A percentile compares a stretch with the other conserved stretches of the same genome.
phyloP scores from a whole-genome alignment of 2,888 invertebrate species.

The Liodrosophila aerea region DNA sequence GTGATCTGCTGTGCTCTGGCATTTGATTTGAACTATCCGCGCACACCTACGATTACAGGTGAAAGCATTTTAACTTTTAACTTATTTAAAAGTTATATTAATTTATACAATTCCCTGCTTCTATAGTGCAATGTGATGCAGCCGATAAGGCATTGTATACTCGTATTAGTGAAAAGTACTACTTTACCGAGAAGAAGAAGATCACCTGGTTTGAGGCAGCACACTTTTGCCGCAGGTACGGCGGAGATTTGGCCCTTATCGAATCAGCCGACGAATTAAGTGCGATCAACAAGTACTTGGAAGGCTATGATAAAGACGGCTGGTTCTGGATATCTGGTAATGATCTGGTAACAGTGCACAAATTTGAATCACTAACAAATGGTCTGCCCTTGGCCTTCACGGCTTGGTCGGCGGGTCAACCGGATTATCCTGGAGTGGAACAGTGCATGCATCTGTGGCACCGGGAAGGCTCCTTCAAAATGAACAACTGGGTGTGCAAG shows the following conservation, averaged over 20 bases:
- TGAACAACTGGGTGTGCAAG: slow-evolving; percentile 23
- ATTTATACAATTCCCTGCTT: no score
- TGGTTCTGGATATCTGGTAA: slow-evolving; percentile 36
- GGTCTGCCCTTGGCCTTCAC: slow-evolving; percentile 17
- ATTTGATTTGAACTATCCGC: neutral
- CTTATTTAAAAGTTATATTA: no score
- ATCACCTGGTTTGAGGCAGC: slow-evolving; percentile 14
- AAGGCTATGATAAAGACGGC: neutral
- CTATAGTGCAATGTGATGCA: no score
- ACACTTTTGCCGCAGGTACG: slow-evolving; percentile 22
- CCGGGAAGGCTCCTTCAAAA: neutral
- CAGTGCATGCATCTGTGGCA: slow-evolving; percentile 19
- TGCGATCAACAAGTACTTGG: slow-evolving; percentile 4
- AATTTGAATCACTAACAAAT: neutral
- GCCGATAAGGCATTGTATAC: neutral
- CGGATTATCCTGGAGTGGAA: slow-evolving; percentile 23
- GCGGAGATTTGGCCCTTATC: slow-evolving; percentile 23
- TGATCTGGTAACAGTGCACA: neutral
- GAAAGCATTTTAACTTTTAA: no score
- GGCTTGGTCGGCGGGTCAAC: slow-evolving; percentile 10
- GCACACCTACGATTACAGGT: neutral
- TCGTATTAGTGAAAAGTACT: slow-evolving; percentile 10
- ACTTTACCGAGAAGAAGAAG: slow-evolving; percentile 1
- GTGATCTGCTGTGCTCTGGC: neutral
- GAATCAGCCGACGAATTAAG: slow-evolving; percentile 20